Percentiles rank a stretch among this genome's conserved stretches.
These are phyloP conservation scores for Aptenodytes forsteri DNA, from an alignment of 2,113 vertebrate genomes.

Conservation along the genomic window DNA sequence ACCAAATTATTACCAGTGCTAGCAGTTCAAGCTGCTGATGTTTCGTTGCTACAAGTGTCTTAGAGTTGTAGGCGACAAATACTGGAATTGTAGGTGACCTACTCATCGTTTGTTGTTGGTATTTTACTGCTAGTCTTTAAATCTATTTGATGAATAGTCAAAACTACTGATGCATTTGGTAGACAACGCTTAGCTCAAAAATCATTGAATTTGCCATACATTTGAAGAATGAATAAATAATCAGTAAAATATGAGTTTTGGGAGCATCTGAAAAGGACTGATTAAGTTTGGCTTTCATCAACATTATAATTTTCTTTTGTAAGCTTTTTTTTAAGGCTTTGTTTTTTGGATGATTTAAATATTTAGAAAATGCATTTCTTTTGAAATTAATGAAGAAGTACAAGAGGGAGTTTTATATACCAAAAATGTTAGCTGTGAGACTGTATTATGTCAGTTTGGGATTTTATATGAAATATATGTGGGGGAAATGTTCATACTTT, in stretches of 20 bases:
- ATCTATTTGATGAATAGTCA: neutral
- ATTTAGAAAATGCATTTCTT: slow-evolving; percentile 59
- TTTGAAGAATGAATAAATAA: slow-evolving; percentile 55
- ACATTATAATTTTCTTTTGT: slow-evolving; percentile 42
- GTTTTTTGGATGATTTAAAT: slow-evolving; percentile 34
- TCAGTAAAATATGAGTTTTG: slow-evolving; percentile 30
- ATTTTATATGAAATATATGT: slow-evolving; percentile 25
- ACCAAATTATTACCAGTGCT: neutral
- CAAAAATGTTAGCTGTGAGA: slow-evolving; percentile 3
- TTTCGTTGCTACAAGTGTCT: neutral
- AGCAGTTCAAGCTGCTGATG: neutral
- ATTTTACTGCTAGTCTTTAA: neutral
- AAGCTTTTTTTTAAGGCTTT: slow-evolving; percentile 39
- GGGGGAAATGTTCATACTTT: neutral
- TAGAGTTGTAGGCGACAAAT: neutral
- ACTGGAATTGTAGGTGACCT: neutral
- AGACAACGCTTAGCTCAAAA: neutral
- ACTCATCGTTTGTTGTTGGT: neutral
- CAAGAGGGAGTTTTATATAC: neutral
- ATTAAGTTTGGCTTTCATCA: slow-evolving; percentile 45
- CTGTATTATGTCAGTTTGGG: neutral
- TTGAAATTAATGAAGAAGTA: slow-evolving; percentile 50
- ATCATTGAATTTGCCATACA: neutral
- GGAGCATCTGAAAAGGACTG: slow-evolving; percentile 48
- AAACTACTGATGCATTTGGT: neutral